Conservation (phyloP, 1,140 invertebrate genomes). For the Drosophila ananassae region DNA sequence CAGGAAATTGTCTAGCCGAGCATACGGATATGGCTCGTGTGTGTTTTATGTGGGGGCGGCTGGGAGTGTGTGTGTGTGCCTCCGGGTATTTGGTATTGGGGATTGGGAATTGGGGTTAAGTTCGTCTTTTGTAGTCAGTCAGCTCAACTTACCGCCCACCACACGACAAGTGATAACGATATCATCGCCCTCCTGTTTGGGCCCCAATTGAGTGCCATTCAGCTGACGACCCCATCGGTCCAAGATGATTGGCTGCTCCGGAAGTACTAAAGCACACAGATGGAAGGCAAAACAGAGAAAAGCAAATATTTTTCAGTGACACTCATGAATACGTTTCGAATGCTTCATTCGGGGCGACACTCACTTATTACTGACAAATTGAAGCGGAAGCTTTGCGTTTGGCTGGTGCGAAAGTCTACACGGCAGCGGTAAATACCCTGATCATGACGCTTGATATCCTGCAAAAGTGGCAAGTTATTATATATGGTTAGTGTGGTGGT, state of each 20-base stretch:
- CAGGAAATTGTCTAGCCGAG: conserved; percentile 82
- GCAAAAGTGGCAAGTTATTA: conserved; percentile 73
- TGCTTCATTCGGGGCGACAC: conserved; percentile 77
- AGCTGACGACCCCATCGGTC: conserved; percentile 90
- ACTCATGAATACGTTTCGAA: conserved; percentile 23
- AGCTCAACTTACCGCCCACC: conserved; percentile 85
- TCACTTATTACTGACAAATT: conserved; percentile 95
- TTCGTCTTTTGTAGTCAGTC: conserved; percentile 42
- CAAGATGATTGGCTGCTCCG: conserved; percentile 92
- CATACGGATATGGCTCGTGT: conserved; percentile 65
- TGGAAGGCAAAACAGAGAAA: conserved; percentile 11
- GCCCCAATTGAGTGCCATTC: conserved; percentile 90
- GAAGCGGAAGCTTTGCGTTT: conserved; percentile 93
- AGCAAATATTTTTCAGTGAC: conserved; percentile 26
- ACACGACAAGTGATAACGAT: conserved; percentile 87
- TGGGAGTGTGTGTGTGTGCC: conserved; percentile 7
- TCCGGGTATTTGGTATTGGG: conserved; percentile 1
- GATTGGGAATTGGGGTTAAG: conserved; percentile 56
- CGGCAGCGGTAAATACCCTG: conserved; percentile 94
- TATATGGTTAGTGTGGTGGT: conserved; percentile 30
- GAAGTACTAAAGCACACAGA: conserved; percentile 88
- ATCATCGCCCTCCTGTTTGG: conserved; percentile 89
- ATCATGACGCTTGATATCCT: conserved; percentile 92
- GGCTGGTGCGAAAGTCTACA: conserved; percentile 94
- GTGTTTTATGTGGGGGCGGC: conserved; percentile 7